These are phyloP conservation scores for Mactra quadrangularis DNA, from an alignment of 1,140 invertebrate genomes.

Conservation along the genomic window DNA sequence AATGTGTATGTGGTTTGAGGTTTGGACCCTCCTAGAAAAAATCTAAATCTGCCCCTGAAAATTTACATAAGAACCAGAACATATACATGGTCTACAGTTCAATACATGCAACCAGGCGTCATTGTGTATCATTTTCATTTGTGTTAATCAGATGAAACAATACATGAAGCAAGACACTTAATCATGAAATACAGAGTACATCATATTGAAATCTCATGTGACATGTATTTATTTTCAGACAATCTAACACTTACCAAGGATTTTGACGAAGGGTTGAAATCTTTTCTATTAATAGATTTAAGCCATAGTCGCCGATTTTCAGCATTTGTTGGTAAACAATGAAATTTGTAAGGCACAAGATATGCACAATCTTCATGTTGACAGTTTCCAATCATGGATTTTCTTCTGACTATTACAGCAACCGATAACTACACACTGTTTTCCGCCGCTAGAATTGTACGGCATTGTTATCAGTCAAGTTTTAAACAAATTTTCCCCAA, in stretches of 20 bases:
- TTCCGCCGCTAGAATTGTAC: background rate
- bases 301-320: background rate
- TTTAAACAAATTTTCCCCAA: background rate
- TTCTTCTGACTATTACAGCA: conserved; percentile 2
- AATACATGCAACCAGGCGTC: too few species aligned
- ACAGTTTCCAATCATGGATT: conserved; percentile 7
- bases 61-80: too few species aligned
- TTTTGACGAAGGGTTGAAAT: conserved; percentile 15
- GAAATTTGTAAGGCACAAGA: conserved; percentile 5
- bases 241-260: conserved; percentile 12
- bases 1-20: too few species aligned
- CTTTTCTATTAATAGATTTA: conserved; percentile 28
- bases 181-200: too few species aligned
- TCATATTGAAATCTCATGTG: too few species aligned
- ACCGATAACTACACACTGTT: background rate
- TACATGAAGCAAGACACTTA: too few species aligned
- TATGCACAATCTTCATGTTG: conserved; percentile 17
- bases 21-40: too few species aligned
- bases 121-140: too few species aligned
- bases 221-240: too few species aligned
- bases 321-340: background rate
- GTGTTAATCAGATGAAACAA: too few species aligned
- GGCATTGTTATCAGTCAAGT: conserved; percentile 4
- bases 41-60: too few species aligned
- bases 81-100: too few species aligned